Evolutionary conservation across 1,140 invertebrate genomes (phyloP).

Genomic region (Proales similis): DNA sequence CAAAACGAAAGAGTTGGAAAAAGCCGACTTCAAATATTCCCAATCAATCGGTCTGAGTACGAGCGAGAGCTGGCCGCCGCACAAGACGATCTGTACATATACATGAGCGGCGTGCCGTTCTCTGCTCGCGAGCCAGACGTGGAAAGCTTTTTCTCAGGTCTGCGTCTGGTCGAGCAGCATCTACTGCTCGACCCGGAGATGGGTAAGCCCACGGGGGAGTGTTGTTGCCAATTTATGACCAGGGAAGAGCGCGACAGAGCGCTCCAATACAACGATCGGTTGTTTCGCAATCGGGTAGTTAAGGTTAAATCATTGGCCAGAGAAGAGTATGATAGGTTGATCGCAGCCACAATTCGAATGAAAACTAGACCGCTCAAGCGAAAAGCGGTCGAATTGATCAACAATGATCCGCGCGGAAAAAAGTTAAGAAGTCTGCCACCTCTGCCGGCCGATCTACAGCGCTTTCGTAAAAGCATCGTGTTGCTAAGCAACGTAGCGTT

Average conservation of each 20-base stretch:
- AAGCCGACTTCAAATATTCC: constrained; percentile 29
- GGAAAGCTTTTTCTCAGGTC: not conserved
- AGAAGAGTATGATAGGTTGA: not conserved
- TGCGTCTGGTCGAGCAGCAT: not conserved
- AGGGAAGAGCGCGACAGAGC: constrained; percentile 8
- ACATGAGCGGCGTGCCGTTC: not conserved
- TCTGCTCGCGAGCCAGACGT: not conserved
- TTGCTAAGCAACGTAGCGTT: constrained; percentile 17
- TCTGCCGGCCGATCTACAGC: constrained; percentile 25
- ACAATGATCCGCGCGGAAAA: no score
- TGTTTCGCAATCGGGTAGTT: constrained; percentile 2
- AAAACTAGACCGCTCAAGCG: not conserved
- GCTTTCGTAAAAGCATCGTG: constrained; percentile 16
- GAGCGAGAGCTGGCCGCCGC: not conserved
- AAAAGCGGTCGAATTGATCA: not conserved
- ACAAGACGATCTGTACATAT: not conserved
- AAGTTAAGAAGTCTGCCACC: constrained; percentile 15
- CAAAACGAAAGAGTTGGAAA: constrained; percentile 29
- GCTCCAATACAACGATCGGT: not conserved
- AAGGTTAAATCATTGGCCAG: not conserved
- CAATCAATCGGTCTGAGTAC: constrained; percentile 7
- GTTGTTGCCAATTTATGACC: constrained; percentile 2
- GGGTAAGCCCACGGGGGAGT: not conserved
- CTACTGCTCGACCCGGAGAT: not conserved
- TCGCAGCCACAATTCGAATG: not conserved